Evolutionary conservation across 92 coral and sea anemone species (phyloP).

Genomic region (Anthopleura xanthogrammica): DNA sequence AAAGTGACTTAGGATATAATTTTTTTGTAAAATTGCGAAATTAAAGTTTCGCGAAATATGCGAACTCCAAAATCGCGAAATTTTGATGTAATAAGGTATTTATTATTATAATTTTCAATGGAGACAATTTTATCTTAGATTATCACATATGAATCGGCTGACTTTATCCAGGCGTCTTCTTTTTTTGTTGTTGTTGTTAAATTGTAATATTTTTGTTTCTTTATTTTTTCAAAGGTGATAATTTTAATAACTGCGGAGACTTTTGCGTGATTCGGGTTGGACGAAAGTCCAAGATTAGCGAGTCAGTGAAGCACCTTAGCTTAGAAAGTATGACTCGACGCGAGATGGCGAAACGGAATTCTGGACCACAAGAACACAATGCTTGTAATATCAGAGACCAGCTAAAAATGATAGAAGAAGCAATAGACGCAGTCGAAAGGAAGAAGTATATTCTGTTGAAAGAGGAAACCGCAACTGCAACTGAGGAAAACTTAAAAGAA

Average conservation of each 20-base stretch:
- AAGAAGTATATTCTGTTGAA: conserved; percentile 21
- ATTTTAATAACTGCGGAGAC: conserved; percentile 73
- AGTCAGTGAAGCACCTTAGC: conserved; percentile 46
- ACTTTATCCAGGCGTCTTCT: too few relatives aligned
- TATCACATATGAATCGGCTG: too few relatives aligned
- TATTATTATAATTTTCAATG: too few relatives aligned
- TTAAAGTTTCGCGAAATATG: too few relatives aligned
- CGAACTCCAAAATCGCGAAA: too few relatives aligned
- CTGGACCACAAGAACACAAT: not conserved
- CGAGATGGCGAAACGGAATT: not conserved
- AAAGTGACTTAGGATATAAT: too few relatives aligned
- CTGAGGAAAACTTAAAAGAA: conserved; percentile 7
- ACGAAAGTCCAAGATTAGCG: conserved; percentile 71
- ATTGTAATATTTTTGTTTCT: not conserved
- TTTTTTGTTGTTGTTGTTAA: not conserved
- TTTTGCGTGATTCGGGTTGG: conserved; percentile 82
- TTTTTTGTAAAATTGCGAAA: too few relatives aligned
- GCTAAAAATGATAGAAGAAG: conserved; percentile 24
- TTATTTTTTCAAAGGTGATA: conserved; percentile 13
- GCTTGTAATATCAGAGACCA: conserved; percentile 9
- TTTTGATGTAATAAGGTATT: too few relatives aligned
- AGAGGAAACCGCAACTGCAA: conserved; percentile 6
- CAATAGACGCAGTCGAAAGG: conserved; percentile 40
- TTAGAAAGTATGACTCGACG: conserved; percentile 57
- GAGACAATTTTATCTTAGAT: too few relatives aligned